These are phyloP conservation scores for Telmatochromis sp. DNA, from an alignment of 2,113 vertebrate genomes.

Conservation along the genomic window DNA sequence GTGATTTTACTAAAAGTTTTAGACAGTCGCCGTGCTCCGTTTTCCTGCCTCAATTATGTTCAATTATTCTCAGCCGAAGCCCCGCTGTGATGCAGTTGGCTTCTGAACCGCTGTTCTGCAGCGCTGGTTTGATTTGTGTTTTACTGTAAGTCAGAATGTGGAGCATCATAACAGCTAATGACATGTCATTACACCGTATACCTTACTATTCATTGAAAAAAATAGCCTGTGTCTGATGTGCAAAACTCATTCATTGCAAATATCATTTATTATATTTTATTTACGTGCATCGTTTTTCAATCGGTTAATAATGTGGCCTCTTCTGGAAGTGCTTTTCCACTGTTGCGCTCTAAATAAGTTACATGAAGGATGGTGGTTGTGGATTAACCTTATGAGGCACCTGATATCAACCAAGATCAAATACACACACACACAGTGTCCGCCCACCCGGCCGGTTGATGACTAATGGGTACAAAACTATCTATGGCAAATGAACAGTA, in stretches of 20 bases:
- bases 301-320: not conserved
- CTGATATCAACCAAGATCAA: not conserved
- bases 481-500: not conserved
- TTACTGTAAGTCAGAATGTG: not conserved
- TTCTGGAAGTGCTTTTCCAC: not conserved
- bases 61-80: constrained; percentile 4
- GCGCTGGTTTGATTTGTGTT: not conserved
- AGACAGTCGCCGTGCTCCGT: not conserved
- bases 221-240: not conserved
- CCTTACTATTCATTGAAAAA: not conserved
- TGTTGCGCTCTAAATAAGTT: not conserved
- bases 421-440: not conserved
- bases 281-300: not conserved
- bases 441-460: rapidly evolving
- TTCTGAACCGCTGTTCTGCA: not conserved
- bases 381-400: not conserved
- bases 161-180: not conserved
- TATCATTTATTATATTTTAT: not conserved
- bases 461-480: not conserved
- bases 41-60: constrained; percentile 14
- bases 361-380: not conserved
- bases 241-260: not conserved
- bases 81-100: not conserved
- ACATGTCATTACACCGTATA: not conserved
- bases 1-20: not conserved